Percentiles rank a stretch among this genome's conserved stretches.
Evolutionary conservation across 2,797 vertebrate genomes (phyloP).

Genomic region (Cryptoblepharus egeriae): DNA sequence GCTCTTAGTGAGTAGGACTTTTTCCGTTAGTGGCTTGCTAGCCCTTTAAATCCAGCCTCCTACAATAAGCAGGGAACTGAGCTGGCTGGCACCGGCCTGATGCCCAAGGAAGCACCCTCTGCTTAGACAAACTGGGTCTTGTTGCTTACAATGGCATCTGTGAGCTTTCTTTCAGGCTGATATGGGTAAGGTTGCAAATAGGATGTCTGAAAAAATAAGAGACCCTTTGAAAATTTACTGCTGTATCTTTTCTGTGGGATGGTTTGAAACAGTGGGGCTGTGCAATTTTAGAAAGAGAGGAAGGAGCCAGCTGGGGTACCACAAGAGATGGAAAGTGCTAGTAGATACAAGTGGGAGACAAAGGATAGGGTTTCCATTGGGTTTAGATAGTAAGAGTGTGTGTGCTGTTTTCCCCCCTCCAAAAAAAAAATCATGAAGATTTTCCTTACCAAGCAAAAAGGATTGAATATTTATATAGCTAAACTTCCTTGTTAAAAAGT

Average conservation of each 20-base stretch:
- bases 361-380: background rate
- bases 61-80: constrained; percentile 42
- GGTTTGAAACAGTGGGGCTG: background rate
- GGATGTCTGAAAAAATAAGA: background rate
- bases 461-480: background rate
- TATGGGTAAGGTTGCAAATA: constrained; percentile 3
- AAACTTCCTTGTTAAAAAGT: background rate
- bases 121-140: constrained; percentile 13
- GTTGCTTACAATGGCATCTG: constrained; percentile 20
- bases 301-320: background rate
- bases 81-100: constrained; percentile 60
- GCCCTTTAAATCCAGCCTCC: constrained; percentile 58
- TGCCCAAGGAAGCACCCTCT: rapidly evolving
- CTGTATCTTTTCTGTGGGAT: background rate
- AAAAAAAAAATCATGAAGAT: background rate
- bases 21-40: constrained; percentile 12
- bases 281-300: background rate
- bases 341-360: background rate
- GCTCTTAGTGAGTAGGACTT: constrained; percentile 56
- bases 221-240: background rate
- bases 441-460: background rate
- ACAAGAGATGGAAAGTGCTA: background rate
- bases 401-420: background rate
- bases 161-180: background rate
- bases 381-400: background rate